Conservation (phyloP, 2,888 invertebrate genomes). For the Acanthacorydalis orientalis region DNA sequence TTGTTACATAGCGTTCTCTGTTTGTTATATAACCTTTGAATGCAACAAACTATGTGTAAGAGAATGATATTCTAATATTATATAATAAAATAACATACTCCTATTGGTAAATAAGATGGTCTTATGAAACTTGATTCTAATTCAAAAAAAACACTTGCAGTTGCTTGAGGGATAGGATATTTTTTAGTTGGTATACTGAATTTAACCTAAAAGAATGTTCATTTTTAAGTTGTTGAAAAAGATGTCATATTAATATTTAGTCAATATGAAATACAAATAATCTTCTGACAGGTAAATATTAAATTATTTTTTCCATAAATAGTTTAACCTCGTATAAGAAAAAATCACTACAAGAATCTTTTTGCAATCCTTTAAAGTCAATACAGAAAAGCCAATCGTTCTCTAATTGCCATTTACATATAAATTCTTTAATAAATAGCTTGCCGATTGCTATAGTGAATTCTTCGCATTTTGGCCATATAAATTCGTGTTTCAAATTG, state of each 20-base stretch:
- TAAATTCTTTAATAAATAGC: slow-evolving; percentile 12
- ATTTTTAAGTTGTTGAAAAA: too few relatives aligned
- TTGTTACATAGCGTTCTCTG: too few relatives aligned
- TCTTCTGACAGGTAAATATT: too few relatives aligned
- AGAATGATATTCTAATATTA: background rate
- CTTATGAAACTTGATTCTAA: slow-evolving; percentile 20
- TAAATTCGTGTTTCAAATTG: background rate
- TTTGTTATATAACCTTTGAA: too few relatives aligned
- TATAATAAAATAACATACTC: slow-evolving; percentile 11
- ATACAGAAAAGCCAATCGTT: slow-evolving; percentile 16
- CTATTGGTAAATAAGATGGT: slow-evolving; percentile 15
- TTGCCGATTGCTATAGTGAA: slow-evolving; percentile 14
- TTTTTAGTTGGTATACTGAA: slow-evolving; percentile 26
- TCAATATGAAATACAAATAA: too few relatives aligned
- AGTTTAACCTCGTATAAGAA: slow-evolving; percentile 16
- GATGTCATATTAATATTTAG: too few relatives aligned
- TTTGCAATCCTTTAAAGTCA: slow-evolving; percentile 12
- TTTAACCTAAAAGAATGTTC: slow-evolving; percentile 19
- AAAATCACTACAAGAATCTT: slow-evolving; percentile 16
- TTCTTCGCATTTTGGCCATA: slow-evolving; percentile 14
- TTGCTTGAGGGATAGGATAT: slow-evolving; percentile 28
- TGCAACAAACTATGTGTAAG: too few relatives aligned
- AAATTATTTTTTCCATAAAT: too few relatives aligned
- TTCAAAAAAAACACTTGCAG: slow-evolving; percentile 26
- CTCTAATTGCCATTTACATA: slow-evolving; percentile 14